Conservation (phyloP, 2,888 invertebrate genomes). For the Poecilus cupreus region DNA sequence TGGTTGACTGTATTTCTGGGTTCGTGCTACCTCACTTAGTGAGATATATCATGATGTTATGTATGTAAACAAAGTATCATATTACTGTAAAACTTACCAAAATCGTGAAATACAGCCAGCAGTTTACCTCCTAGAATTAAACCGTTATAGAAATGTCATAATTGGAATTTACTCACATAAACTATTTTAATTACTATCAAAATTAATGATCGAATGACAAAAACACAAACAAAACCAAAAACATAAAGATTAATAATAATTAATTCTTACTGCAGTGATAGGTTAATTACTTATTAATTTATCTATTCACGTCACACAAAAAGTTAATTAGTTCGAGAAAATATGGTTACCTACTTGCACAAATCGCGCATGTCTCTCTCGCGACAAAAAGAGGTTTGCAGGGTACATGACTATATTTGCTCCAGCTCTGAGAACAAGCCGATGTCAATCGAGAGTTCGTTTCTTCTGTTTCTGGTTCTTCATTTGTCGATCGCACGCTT, state of each 20-base stretch:
- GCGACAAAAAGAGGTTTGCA: slow-evolving; percentile 18
- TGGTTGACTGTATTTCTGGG: too few species aligned
- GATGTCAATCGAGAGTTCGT: neutral
- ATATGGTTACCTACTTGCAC: slow-evolving; percentile 36
- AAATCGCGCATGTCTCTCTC: slow-evolving; percentile 1
- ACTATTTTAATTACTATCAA: slow-evolving; percentile 25
- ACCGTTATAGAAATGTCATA: slow-evolving; percentile 17
- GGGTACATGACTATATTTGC: neutral
- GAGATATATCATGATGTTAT: too few species aligned
- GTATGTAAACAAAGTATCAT: too few species aligned
- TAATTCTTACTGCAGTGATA: slow-evolving; percentile 28
- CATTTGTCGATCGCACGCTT: neutral
- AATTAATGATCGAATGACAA: slow-evolving; percentile 31
- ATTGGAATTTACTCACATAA: slow-evolving; percentile 10
- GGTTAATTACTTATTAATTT: slow-evolving; percentile 38
- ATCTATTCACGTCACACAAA: slow-evolving; percentile 32
- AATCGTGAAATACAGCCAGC: neutral
- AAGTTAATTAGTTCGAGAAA: slow-evolving; percentile 28
- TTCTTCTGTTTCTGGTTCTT: neutral
- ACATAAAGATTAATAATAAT: slow-evolving; percentile 27
- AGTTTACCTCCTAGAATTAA: neutral
- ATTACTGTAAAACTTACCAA: too few species aligned
- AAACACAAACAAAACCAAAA: slow-evolving; percentile 16
- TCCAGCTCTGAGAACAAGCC: slow-evolving; percentile 1
- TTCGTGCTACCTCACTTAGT: too few species aligned